phyloP scores from a whole-genome alignment of 2,797 vertebrate genomes.

The Melanitta fusca region DNA sequence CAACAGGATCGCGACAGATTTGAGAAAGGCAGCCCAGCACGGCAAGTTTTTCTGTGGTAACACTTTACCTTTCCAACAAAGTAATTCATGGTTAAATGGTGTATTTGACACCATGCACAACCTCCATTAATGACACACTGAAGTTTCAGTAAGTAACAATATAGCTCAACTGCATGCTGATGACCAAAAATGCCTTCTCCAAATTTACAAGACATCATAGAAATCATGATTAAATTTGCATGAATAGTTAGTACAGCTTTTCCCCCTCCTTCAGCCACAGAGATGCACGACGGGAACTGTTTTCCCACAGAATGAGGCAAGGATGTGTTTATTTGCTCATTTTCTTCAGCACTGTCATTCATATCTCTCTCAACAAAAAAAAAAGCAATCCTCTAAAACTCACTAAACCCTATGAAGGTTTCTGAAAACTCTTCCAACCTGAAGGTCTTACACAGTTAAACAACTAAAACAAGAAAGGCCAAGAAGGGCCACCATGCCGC shows the following conservation, averaged over 20 bases:
- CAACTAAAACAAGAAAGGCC: background rate
- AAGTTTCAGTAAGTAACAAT: background rate
- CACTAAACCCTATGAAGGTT: background rate
- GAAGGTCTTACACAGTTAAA: background rate
- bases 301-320: background rate
- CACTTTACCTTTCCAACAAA: background rate
- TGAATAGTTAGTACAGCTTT: background rate
- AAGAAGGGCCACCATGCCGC: background rate
- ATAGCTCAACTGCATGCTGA: background rate
- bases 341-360: background rate
- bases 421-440: background rate
- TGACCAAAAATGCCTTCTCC: background rate
- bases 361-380: background rate
- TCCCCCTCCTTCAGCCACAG: background rate
- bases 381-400: background rate
- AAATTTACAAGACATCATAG: background rate
- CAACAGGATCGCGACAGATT: background rate
- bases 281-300: background rate
- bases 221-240: background rate
- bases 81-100: background rate
- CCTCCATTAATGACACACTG: background rate
- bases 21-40: background rate
- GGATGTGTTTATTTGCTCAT: background rate
- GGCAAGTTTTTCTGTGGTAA: background rate
- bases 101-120: background rate